phyloP scores from a whole-genome alignment of 2,888 invertebrate genomes.

The Xylocampa areola region DNA sequence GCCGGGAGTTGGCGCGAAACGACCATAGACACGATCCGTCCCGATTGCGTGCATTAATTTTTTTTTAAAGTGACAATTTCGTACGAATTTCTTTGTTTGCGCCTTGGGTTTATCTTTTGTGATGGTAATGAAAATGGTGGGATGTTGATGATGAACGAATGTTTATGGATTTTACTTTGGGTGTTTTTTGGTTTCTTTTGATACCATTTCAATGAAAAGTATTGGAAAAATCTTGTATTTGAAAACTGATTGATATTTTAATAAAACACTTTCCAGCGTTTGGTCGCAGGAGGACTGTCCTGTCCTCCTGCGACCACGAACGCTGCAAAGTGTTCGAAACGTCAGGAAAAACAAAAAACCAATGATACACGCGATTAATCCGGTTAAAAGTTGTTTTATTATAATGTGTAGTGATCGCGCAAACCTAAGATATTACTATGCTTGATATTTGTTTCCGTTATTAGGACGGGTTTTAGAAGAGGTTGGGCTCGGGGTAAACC shows the following conservation, averaged over 20 bases:
- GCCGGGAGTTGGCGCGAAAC: slow-evolving; percentile 63
- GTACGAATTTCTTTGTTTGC: slow-evolving; percentile 38
- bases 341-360: too few relatives aligned
- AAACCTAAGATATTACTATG: too few relatives aligned
- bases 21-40: slow-evolving; percentile 54
- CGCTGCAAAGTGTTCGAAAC: too few relatives aligned
- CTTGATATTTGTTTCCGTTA: too few relatives aligned
- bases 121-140: slow-evolving; percentile 39
- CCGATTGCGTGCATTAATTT: slow-evolving; percentile 28
- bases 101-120: slow-evolving; percentile 45
- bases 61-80: slow-evolving; percentile 31
- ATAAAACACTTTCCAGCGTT: too few relatives aligned
- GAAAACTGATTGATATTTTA: slow-evolving; percentile 2
- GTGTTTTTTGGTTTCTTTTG: slow-evolving; percentile 12
- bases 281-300: not conserved
- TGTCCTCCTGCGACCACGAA: too few relatives aligned
- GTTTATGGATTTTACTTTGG: slow-evolving; percentile 20
- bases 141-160: slow-evolving; percentile 13
- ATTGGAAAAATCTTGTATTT: not conserved
- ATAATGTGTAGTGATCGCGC: too few relatives aligned
- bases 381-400: too few relatives aligned
- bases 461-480: too few relatives aligned
- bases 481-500: too few relatives aligned
- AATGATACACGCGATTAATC: too few relatives aligned
- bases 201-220: slow-evolving; percentile 6